Evolutionary conservation across 1,140 invertebrate species (phyloP), one percentile per base, ranked within the genome.

Genomic region (Ladona fulva): DNA sequence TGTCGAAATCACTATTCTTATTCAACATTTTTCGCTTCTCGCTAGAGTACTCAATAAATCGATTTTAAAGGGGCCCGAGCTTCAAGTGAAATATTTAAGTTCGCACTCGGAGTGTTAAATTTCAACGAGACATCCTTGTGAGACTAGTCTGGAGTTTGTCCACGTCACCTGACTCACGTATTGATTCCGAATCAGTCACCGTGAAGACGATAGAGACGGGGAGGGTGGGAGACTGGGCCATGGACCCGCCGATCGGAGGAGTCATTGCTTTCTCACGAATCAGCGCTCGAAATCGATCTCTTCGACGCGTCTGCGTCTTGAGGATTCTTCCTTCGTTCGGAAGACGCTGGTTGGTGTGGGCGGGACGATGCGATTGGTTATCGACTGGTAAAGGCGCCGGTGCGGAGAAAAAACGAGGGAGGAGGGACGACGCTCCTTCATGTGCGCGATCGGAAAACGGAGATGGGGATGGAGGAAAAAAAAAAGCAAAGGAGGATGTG

Each of bases 221-320:
- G 10, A 52, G 52, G 52, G 52, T 6, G 12, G 52, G 52, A 22
- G 52, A 66, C 52, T 66, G 52, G 52, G 52, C 52, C 14, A 19
- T 66, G 52, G 52, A 66, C 52, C 52, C 3, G 52, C 52, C 52
- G 52, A 66, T 66, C 52, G n/a, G 52, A 66, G 52, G 52, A 66
- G 52, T 66, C 52, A 66, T 66, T 66, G 52, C 52, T 66, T 66
- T 66, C 52, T 66, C 52, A 66, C 52, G 52, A 66, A 66, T 66
- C 52, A 66, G 52, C 52, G 52, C n/a, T 66, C 52, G 14, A 66
- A 66, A 66, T 66, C 52, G 52, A 66, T 66, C 52, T 66, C 3
- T 66, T 66, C 52, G 52, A 66, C 52, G 52, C 52, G 52, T 66
- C 52, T 66, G 52, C 52, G 52, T 66, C 52, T 66, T 66, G 52